A percentile compares a stretch with the other conserved stretches of the same genome.
phyloP scores from a whole-genome alignment of 2,113 vertebrate genomes.

The Spheniscus mendiculus region DNA sequence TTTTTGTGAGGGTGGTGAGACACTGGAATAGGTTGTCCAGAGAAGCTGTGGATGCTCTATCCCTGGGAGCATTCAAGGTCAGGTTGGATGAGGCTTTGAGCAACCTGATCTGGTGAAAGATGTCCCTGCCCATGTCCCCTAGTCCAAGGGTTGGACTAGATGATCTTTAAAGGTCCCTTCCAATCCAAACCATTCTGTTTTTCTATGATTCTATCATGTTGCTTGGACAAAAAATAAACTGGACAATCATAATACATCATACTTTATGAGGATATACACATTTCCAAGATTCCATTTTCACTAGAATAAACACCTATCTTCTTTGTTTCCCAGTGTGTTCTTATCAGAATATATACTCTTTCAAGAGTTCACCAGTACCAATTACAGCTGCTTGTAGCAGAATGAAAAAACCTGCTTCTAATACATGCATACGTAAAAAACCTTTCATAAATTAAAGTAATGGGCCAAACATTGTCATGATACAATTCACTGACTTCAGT shows the following conservation, averaged over 20 bases:
- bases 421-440: background rate
- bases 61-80: background rate
- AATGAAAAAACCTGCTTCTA: background rate
- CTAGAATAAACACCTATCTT: background rate
- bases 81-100: background rate
- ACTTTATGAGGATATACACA: background rate
- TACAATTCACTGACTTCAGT: background rate
- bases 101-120: background rate
- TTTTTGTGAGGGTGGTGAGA: background rate
- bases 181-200: background rate
- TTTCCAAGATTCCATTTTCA: background rate
- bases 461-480: background rate
- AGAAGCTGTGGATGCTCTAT: background rate
- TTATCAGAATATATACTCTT: background rate
- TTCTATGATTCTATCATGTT: background rate
- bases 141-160: background rate
- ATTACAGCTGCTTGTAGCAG: background rate
- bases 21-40: background rate
- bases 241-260: background rate
- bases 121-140: background rate
- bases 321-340: background rate
- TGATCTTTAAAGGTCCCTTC: background rate
- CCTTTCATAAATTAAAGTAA: background rate
- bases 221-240: background rate
- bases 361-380: background rate